phyloP scores from a whole-genome alignment of 2,113 vertebrate species.

The Neolamprologus sp. region DNA sequence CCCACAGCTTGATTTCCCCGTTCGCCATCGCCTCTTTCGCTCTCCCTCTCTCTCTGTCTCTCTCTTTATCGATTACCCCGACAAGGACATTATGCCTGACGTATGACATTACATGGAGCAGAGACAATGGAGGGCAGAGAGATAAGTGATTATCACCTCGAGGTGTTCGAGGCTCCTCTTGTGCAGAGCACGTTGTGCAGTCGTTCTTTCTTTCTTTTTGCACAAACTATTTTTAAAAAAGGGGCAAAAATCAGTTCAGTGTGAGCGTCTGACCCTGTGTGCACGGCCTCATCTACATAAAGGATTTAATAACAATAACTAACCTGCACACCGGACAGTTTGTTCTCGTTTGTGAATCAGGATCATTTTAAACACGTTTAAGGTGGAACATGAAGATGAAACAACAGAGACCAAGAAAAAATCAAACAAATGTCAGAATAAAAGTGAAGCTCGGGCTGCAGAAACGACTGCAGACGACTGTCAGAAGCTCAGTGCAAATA shows the following conservation, averaged over 20 bases:
- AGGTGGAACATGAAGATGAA: background rate
- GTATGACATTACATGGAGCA: conserved; percentile 3
- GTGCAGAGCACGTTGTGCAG: background rate
- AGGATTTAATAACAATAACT: background rate
- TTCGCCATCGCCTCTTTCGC: background rate
- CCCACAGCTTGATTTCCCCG: background rate
- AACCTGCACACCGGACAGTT: background rate
- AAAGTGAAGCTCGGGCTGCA: background rate
- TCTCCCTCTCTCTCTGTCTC: background rate
- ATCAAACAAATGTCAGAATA: background rate
- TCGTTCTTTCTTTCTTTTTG: background rate
- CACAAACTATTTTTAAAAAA: rapidly evolving
- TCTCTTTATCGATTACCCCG: conserved; percentile 1
- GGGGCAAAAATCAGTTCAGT: background rate
- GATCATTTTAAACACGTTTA: background rate
- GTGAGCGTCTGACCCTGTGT: background rate
- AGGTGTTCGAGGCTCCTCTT: background rate
- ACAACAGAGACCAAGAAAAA: background rate
- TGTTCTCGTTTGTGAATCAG: rapidly evolving
- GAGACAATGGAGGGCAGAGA: background rate
- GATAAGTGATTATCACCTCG: background rate
- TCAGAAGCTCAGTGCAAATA: background rate
- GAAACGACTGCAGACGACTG: background rate
- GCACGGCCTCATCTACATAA: rapidly evolving
- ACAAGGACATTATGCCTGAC: conserved; percentile 8